These are phyloP conservation scores for Mya arenaria DNA, from an alignment of 1,140 invertebrate genomes.

Conservation along the genomic window DNA sequence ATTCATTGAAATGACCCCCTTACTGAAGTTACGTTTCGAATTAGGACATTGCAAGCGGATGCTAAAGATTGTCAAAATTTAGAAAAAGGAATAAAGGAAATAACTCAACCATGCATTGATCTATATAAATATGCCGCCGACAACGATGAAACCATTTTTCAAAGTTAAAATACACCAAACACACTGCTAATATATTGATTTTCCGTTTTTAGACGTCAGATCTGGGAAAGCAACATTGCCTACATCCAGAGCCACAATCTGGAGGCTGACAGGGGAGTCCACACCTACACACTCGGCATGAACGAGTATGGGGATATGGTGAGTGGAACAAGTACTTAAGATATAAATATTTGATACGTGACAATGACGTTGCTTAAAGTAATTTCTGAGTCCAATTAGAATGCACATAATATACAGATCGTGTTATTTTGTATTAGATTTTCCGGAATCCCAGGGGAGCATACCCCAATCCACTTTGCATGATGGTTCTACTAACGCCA, in stretches of 20 bases:
- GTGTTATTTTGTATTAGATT: too few relatives aligned
- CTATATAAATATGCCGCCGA: not conserved
- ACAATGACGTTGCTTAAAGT: too few relatives aligned
- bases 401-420: too few relatives aligned
- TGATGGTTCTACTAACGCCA: too few relatives aligned
- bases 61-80: not conserved
- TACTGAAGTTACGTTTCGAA: not conserved
- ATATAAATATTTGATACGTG: too few relatives aligned
- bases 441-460: too few relatives aligned
- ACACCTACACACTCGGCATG: conserved; percentile 77
- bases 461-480: too few relatives aligned
- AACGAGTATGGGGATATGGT: conserved; percentile 80
- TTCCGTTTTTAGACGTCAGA: conserved; percentile 60
- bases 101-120: not conserved
- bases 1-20: not conserved
- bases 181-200: not conserved
- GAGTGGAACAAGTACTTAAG: too few relatives aligned
- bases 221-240: conserved; percentile 69
- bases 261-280: conserved; percentile 83
- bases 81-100: not conserved
- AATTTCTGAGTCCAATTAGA: too few relatives aligned
- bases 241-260: conserved; percentile 91
- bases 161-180: not conserved
- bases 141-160: not conserved
- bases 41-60: not conserved